Evolutionary conservation across 2,797 vertebrate genomes (phyloP).

Genomic region (Euthynnus affinis): DNA sequence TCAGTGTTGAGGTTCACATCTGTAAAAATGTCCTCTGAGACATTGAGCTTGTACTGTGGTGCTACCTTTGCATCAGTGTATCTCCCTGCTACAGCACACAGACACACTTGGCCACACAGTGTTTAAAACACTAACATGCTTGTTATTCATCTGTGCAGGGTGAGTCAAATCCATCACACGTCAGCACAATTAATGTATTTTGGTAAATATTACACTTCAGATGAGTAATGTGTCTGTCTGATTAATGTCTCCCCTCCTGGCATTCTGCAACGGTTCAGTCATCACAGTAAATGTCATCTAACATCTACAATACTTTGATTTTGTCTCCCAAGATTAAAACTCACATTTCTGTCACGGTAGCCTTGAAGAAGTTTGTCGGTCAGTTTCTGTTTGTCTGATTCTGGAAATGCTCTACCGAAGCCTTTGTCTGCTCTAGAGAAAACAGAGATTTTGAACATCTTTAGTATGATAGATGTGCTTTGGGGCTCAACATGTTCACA

Average conservation of each 20-base stretch:
- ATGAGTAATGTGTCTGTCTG: neutral
- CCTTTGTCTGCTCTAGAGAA: slow-evolving; percentile 80
- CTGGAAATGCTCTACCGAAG: slow-evolving; percentile 59
- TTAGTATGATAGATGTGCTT: neutral
- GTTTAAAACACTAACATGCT: neutral
- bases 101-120: neutral
- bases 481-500: neutral
- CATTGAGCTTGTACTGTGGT: slow-evolving; percentile 15
- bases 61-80: slow-evolving; percentile 38
- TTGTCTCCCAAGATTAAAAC: slow-evolving; percentile 19
- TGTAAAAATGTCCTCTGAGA: slow-evolving; percentile 42
- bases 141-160: neutral
- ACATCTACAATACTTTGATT: neutral
- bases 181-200: slow-evolving; percentile 43
- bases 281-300: neutral
- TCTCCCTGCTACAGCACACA: slow-evolving; percentile 3
- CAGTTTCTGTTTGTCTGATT: slow-evolving; percentile 45
- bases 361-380: slow-evolving; percentile 62
- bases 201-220: neutral
- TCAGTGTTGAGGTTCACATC: slow-evolving; percentile 49
- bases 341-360: slow-evolving; percentile 75
- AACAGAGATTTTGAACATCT: slow-evolving; percentile 23
- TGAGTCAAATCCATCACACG: neutral
- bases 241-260: neutral
- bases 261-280: neutral